A percentile compares a stretch with the other conserved stretches of the same genome.
phyloP scores from a whole-genome alignment of 2,888 invertebrate genomes.

The Chymomyza caudatula region DNA sequence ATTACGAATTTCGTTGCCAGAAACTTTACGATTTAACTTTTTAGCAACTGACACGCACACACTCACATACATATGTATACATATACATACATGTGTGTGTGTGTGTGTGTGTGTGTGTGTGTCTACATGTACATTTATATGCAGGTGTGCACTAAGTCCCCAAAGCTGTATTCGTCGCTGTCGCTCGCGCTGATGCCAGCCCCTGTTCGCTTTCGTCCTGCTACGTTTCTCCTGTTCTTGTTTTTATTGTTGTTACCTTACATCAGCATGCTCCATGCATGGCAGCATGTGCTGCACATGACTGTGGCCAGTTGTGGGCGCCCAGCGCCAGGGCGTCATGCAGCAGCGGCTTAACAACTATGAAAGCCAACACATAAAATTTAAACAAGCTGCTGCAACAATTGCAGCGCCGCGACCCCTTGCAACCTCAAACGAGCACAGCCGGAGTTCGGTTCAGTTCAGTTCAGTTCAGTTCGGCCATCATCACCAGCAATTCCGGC shows the following conservation, averaged over 20 bases:
- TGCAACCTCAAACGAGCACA: neutral
- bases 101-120: neutral
- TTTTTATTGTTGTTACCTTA: slow-evolving; percentile 25
- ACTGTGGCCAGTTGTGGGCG: slow-evolving; percentile 1
- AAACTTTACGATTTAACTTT: neutral
- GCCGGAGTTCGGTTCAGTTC: neutral
- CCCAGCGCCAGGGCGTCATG: neutral
- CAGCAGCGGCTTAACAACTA: slow-evolving; percentile 28
- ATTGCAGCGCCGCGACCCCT: slow-evolving; percentile 9
- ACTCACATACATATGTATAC: neutral
- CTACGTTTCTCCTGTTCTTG: slow-evolving; percentile 10
- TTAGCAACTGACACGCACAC: neutral
- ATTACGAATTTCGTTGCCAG: neutral
- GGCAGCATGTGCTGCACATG: neutral
- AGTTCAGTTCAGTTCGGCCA: neutral
- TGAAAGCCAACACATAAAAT: slow-evolving; percentile 43
- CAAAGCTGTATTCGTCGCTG: neutral
- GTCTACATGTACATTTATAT: neutral
- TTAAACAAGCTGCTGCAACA: slow-evolving; percentile 51
- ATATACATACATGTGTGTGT: neutral
- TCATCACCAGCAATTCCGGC: neutral
- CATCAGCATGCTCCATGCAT: slow-evolving; percentile 28
- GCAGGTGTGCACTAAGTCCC: neutral
- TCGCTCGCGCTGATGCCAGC: neutral
- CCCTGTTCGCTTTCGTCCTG: slow-evolving; percentile 1